Percentiles rank a stretch among this genome's conserved stretches.
Conservation (phyloP, 2,797 vertebrate genomes). For the Sarcoramphus papa region DNA sequence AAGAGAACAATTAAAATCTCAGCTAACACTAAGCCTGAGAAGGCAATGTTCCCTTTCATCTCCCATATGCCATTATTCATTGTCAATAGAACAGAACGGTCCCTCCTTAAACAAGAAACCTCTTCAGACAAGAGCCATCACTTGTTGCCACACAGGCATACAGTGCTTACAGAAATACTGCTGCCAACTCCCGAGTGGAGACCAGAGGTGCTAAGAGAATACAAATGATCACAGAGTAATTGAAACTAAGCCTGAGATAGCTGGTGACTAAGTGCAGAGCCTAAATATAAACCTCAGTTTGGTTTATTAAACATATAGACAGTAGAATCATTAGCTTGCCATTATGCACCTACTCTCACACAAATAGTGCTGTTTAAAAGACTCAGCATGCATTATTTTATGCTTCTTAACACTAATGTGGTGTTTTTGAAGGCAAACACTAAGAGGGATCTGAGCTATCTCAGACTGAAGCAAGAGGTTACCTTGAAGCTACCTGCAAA, state of each 20-base stretch:
- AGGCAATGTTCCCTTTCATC: not conserved
- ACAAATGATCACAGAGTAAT: not conserved
- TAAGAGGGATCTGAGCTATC: not conserved
- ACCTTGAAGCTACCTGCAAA: not conserved
- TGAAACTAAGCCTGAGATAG: not conserved
- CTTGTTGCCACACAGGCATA: not conserved
- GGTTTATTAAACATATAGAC: not conserved
- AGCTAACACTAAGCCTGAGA: not conserved
- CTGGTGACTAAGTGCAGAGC: not conserved
- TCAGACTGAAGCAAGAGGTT: not conserved
- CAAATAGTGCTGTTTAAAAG: slow-evolving; percentile 4
- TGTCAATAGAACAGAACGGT: not conserved
- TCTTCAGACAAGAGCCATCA: not conserved
- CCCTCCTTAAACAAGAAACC: not conserved
- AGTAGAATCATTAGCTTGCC: not conserved
- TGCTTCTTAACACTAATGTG: not conserved
- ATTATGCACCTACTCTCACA: not conserved
- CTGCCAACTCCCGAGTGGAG: not conserved
- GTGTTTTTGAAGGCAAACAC: not conserved
- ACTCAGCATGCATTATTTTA: not conserved
- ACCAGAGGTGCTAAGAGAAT: not conserved
- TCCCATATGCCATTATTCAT: not conserved
- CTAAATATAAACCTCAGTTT: not conserved
- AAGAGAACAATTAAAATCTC: slow-evolving; percentile 8
- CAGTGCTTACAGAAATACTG: not conserved